These are phyloP conservation scores for Galerucella calmariensis DNA, from an alignment of 2,888 invertebrate species.

Conservation along the genomic window DNA sequence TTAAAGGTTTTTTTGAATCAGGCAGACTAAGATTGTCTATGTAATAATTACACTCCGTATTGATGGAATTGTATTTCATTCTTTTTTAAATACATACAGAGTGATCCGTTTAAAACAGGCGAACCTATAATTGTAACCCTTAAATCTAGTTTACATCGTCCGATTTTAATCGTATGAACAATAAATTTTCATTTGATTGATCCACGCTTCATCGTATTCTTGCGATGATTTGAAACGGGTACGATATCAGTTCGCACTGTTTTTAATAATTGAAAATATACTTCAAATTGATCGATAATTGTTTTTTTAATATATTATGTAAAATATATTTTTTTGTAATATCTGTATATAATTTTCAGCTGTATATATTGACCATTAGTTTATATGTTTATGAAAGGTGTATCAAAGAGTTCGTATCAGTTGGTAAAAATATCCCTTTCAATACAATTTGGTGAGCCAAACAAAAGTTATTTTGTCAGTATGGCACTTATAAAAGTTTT, in stretches of 20 bases:
- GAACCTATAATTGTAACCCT: too few species aligned
- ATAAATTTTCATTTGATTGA: too few species aligned
- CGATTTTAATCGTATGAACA: neutral
- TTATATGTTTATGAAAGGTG: constrained; percentile 37
- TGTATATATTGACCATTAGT: constrained; percentile 48
- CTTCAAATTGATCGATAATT: neutral
- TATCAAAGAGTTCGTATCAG: neutral
- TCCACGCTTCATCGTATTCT: too few species aligned
- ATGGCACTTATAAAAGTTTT: neutral
- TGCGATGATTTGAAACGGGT: too few species aligned
- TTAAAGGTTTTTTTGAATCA: too few species aligned
- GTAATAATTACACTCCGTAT: too few species aligned
- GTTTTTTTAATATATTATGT: neutral
- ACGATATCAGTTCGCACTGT: neutral
- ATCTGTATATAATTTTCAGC: constrained; percentile 47
- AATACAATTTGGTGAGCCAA: too few species aligned
- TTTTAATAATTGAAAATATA: neutral
- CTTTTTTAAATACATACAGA: too few species aligned
- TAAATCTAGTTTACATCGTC: neutral
- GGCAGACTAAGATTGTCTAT: too few species aligned
- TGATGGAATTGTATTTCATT: too few species aligned
- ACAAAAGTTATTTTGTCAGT: neutral
- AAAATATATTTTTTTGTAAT: constrained; percentile 34
- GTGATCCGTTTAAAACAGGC: too few species aligned
- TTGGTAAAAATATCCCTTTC: neutral